phyloP scores from a whole-genome alignment of 2,797 vertebrate genomes.

The Diplodus sargus region DNA sequence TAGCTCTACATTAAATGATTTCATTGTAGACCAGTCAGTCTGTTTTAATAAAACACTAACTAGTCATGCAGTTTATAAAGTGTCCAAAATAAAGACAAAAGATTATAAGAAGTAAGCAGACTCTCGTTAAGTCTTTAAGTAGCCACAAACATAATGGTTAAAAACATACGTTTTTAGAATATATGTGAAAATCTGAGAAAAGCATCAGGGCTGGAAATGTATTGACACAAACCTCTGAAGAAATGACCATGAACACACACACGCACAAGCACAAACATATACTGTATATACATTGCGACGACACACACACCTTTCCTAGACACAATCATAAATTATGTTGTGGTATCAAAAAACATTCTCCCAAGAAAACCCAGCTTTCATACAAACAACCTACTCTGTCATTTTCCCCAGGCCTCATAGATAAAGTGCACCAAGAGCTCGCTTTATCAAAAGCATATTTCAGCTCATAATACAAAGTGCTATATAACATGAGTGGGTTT shows the following conservation, averaged over 20 bases:
- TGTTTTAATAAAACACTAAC: constrained; percentile 15
- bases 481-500: constrained; percentile 17
- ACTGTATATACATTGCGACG: background rate
- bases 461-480: constrained; percentile 32
- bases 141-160: background rate
- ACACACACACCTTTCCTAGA: background rate
- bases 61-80: constrained; percentile 15
- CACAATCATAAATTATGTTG: constrained; percentile 30
- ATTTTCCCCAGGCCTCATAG: constrained; percentile 16
- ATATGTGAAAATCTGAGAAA: background rate
- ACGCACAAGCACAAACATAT: background rate
- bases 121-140: background rate
- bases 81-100: no score
- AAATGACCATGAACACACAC: background rate
- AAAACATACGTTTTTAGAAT: background rate
- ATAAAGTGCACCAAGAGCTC: constrained; percentile 36
- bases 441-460: constrained; percentile 33
- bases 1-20: constrained; percentile 16
- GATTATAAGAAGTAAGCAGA: background rate
- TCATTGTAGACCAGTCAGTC: constrained; percentile 12
- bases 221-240: constrained; percentile 7
- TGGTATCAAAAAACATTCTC: constrained; percentile 26
- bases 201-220: constrained; percentile 3
- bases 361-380: constrained; percentile 22
- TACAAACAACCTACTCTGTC: constrained; percentile 39